Conservation (phyloP, 35 echinoderm and acorn worm species). For the Ophioderma brevispina region DNA sequence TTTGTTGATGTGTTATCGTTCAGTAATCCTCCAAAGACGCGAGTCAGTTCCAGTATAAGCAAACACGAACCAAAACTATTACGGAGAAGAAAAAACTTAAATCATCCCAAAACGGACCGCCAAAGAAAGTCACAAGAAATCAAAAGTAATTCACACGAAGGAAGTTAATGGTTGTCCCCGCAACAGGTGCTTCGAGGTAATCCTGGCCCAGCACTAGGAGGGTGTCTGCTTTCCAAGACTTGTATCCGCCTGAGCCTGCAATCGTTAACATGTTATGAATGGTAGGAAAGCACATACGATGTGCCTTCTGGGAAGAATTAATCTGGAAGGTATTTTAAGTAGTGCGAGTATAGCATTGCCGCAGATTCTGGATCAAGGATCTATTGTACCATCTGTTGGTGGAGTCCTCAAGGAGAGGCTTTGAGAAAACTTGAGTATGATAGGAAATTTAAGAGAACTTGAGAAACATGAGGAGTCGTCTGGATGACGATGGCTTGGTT, state of each 20-base stretch:
- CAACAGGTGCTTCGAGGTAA: background rate
- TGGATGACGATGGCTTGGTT: background rate
- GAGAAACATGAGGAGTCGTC: constrained; percentile 41
- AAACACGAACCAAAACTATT: constrained; percentile 65
- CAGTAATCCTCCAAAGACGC: too few relatives aligned
- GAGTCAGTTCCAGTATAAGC: constrained; percentile 39
- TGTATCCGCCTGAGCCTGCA: background rate
- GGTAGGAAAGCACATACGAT: constrained; percentile 24
- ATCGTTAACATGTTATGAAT: background rate
- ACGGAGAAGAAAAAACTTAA: constrained; percentile 43
- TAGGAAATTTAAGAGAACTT: constrained; percentile 70
- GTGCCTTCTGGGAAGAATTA: background rate
- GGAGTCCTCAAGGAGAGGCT: constrained; percentile 74
- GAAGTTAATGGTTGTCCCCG: background rate
- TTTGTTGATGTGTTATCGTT: too few relatives aligned
- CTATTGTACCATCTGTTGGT: constrained; percentile 27
- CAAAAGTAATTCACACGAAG: constrained; percentile 74
- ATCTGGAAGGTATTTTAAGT: background rate
- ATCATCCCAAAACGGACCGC: constrained; percentile 48
- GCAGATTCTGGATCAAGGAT: background rate
- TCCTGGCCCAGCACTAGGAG: background rate
- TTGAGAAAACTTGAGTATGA: constrained; percentile 66
- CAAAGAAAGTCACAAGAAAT: constrained; percentile 36
- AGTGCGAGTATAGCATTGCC: background rate
- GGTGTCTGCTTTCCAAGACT: background rate